A percentile compares a stretch with the other conserved stretches of the same genome.
phyloP scores from a whole-genome alignment of 1,140 invertebrate genomes.

The Formica exsecta region DNA sequence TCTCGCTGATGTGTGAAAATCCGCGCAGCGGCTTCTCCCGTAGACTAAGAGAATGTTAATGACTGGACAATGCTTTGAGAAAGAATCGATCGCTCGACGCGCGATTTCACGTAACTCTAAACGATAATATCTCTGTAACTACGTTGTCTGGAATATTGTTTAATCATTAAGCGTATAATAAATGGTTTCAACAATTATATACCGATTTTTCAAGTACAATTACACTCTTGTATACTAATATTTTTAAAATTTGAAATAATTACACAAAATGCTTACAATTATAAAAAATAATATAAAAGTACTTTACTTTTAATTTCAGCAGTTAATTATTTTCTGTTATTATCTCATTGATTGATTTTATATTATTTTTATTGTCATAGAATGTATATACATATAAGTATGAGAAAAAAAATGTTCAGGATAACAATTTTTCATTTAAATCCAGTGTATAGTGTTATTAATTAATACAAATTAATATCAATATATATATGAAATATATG shows the following conservation, averaged over 20 bases:
- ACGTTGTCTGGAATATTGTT: conserved; percentile 36
- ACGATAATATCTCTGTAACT: conserved; percentile 53
- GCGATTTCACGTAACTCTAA: conserved; percentile 43
- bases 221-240: conserved; percentile 1
- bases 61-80: conserved; percentile 37
- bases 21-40: background rate
- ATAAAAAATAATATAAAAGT: background rate
- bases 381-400: too few relatives aligned
- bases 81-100: conserved; percentile 28
- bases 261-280: background rate
- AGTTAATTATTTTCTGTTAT: background rate
- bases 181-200: conserved; percentile 39
- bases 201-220: background rate
- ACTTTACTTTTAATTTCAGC: background rate
- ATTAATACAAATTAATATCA: background rate
- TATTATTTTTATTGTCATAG: background rate
- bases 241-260: background rate
- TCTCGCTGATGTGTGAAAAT: conserved; percentile 48
- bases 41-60: conserved; percentile 42
- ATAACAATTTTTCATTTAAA: background rate
- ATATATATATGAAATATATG: background rate
- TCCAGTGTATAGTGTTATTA: background rate
- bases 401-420: too few relatives aligned
- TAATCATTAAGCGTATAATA: conserved; percentile 57
- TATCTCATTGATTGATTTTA: background rate